Evolutionary conservation across 2,888 invertebrate genomes (phyloP), one percentile per base, ranked within the genome.

Genomic region (Ectemnius lituratus): DNA sequence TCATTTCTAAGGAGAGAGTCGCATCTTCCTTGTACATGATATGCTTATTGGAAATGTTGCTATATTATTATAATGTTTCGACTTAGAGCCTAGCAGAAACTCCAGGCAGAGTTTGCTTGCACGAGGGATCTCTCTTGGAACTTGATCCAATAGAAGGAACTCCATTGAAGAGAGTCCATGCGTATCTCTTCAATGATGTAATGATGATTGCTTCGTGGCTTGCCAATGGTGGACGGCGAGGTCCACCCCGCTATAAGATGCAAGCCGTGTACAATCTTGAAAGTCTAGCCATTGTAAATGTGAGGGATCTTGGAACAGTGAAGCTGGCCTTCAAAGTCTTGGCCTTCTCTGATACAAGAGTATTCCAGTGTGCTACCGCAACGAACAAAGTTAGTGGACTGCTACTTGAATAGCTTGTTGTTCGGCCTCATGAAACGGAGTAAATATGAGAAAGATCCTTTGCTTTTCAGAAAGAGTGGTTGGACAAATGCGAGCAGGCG

Each of bases 261-360:
- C 96, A 97, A 91, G 94, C 94, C 11, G 93, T 95, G 87, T 97
- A 97, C 90, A 96, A 97, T 83, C 92, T 97, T 57, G 97, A 97
- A 88, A 97, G 95, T 89, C 92, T 98, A 84, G 98, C 98, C 23
- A 96, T 98, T 28, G 98, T 99, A 0, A 99, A 99, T 91, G 97
- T 98, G 64, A 93, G 96, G 85, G 97, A 98, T 92, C 93, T 97
- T 76, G 97, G 97, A 63, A 96, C 95, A 77, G 95, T 97, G 0
- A 97, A 97, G 89, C 95, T 98, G 91, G 97, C 97, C 4, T 98
- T 99, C 87, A 99, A 99, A 91, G 94, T 99, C 11, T 92, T 99
- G 80, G 97, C 97, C 66, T 98, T 98, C 88, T 98, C 98, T 23
- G 97, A 98, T 82, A 96, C 97, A 0, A 94, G 97, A 88, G 95